phyloP scores from a whole-genome alignment of 2,113 vertebrate species.

The Neolamprologus caudopunctatus region DNA sequence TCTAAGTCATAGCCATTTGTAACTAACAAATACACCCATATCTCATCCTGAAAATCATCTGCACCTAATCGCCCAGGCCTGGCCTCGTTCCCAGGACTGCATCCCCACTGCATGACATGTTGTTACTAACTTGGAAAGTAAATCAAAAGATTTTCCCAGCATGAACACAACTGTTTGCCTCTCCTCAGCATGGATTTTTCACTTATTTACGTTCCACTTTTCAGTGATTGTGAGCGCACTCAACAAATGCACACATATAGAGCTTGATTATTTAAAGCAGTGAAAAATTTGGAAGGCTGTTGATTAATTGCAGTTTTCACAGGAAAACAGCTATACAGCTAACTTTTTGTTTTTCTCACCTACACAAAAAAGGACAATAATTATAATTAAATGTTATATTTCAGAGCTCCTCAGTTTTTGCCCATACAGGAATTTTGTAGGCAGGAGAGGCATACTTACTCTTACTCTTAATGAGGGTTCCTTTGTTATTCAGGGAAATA shows the following conservation, averaged over 20 bases:
- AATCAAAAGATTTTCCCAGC: background rate
- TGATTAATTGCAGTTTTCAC: background rate
- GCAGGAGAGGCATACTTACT: background rate
- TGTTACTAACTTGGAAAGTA: constrained; percentile 16
- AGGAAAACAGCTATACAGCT: background rate
- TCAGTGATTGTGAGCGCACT: background rate
- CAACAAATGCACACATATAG: background rate
- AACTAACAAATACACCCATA: constrained; percentile 13
- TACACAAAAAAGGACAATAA: background rate
- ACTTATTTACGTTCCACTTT: constrained; percentile 12
- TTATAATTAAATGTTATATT: background rate
- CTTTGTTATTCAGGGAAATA: background rate
- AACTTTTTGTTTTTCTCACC: background rate
- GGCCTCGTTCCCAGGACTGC: background rate
- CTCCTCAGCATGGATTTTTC: background rate
- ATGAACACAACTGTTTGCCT: background rate
- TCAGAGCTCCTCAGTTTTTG: background rate
- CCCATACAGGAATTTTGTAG: background rate
- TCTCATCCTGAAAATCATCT: constrained; percentile 7
- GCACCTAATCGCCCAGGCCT: background rate
- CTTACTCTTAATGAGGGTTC: background rate
- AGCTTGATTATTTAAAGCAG: background rate
- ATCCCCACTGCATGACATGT: constrained; percentile 11
- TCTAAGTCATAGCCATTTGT: background rate
- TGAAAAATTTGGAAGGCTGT: background rate